Evolutionary conservation across 2,113 vertebrate genomes (phyloP).

Genomic region (Oryzias javanicus): DNA sequence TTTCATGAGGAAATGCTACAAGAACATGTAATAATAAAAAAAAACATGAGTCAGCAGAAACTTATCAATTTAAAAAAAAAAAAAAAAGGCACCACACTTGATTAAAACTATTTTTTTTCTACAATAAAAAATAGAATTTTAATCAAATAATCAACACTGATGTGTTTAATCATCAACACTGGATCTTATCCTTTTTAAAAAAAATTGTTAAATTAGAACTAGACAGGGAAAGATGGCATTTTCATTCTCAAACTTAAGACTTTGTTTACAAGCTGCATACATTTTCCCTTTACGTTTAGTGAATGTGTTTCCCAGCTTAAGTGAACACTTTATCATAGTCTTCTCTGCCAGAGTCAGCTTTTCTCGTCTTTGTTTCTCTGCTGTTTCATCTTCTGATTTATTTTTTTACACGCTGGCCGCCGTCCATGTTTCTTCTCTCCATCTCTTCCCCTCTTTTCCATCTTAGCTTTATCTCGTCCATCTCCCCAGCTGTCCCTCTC

Average conservation of each 20-base stretch:
- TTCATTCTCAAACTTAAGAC: not conserved
- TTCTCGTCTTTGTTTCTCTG: conserved; percentile 32
- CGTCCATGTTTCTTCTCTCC: conserved; percentile 49
- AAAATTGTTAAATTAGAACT: no score
- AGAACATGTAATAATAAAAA: no score
- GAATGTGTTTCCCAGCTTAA: conserved; percentile 38
- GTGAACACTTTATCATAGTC: conserved; percentile 55
- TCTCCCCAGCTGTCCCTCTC: conserved; percentile 60
- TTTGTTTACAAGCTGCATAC: not conserved
- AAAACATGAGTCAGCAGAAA: no score
- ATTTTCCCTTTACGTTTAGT: conserved; percentile 28
- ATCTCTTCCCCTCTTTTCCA: conserved; percentile 23
- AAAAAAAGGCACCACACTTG: no score
- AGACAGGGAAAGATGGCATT: no score
- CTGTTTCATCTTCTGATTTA: conserved; percentile 32
- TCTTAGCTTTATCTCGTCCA: conserved; percentile 57
- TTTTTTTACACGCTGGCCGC: conserved; percentile 29
- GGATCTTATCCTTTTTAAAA: no score
- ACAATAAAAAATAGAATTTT: no score
- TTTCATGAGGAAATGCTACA: no score
- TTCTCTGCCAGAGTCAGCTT: conserved; percentile 39
- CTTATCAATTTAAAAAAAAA: no score
- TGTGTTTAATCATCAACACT: no score
- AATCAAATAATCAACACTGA: no score
- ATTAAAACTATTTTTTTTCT: no score